Evolutionary conservation across 2,888 invertebrate genomes (phyloP).

Genomic region (Lycophotia porphyrea): DNA sequence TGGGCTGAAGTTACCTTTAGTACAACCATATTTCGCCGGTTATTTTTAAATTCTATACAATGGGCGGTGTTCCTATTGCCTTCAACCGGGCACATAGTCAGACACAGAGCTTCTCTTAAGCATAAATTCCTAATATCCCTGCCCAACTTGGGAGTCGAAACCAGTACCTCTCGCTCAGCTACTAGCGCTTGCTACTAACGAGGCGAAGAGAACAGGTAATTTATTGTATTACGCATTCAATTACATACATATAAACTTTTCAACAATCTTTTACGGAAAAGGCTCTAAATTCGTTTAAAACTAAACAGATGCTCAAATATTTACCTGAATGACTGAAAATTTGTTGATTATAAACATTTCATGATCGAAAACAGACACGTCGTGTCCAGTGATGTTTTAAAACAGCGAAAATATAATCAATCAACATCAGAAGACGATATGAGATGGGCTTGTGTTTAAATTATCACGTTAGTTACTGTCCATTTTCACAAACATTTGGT

Average conservation of each 20-base stretch:
- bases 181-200: background rate
- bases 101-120: too few relatives aligned
- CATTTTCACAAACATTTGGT: background rate
- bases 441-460: background rate
- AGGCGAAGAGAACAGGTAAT: background rate
- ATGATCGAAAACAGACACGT: constrained; percentile 31
- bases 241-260: constrained; percentile 19
- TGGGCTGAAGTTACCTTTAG: too few relatives aligned
- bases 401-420: constrained; percentile 25
- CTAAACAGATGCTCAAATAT: constrained; percentile 60
- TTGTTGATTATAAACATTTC: constrained; percentile 37
- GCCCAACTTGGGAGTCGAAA: background rate
- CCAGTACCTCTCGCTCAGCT: background rate
- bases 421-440: constrained; percentile 25
- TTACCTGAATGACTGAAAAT: constrained; percentile 53
- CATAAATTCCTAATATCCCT: background rate
- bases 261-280: constrained; percentile 14
- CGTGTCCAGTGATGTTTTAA: constrained; percentile 16
- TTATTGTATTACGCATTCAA: constrained; percentile 1
- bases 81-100: too few relatives aligned
- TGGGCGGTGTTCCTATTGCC: too few relatives aligned
- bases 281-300: constrained; percentile 48
- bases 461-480: background rate
- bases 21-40: too few relatives aligned
- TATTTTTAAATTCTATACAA: too few relatives aligned